Base-by-base conservation (phyloP, 64 coral and sea anemone species). In the Porites australiensis region DNA sequence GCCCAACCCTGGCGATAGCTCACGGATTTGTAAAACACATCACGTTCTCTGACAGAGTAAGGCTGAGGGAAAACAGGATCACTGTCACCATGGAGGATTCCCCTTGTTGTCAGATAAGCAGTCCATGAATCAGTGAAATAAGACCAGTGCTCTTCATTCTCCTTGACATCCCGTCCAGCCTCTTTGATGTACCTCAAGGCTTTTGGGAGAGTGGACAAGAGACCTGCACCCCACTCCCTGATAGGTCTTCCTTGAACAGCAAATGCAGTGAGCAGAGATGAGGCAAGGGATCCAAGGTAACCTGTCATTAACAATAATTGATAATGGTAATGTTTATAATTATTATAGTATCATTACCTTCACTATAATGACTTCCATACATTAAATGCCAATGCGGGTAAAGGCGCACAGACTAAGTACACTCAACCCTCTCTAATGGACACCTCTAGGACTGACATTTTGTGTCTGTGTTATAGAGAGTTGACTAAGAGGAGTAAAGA, bases 111-210 rank as follows among this genome's bases (percentile, higher is more conserved):
- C 20, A 99, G 82, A 58, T 96, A 99, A 18, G 51, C 58, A 37
- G 60, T 94, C 98, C 98, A 99, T 75, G 90, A 91, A 37, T 94
- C 82, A 18, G 94, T 89, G 72, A 99, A 99, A 48, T 99, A 99
- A 43, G 84, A 86, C 94, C 98, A 99, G 2, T 89, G n/a, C 1
- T 94, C 58, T 73, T 99, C 64, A 82, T 99, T 99, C 63, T 99
- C 88, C 8, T 90, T 83, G 11, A 91, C 50, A 44, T 99, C 94
- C 70, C 98, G 94, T 37, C 88, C 94, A 74, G 20, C 60, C 55
- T 88, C 67, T 71, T 88, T 77, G 19, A 99, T 79, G 15, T 99
- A 96, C 43, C 86, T 74, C 89, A 91, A 76, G 20, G 88, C 92
- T 77, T 84, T 90, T 47, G 98, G 94, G 27, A 99, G 55, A 50